Evolutionary conservation across 2,113 vertebrate species (phyloP).

Genomic region (Coreoperca whiteheadi): DNA sequence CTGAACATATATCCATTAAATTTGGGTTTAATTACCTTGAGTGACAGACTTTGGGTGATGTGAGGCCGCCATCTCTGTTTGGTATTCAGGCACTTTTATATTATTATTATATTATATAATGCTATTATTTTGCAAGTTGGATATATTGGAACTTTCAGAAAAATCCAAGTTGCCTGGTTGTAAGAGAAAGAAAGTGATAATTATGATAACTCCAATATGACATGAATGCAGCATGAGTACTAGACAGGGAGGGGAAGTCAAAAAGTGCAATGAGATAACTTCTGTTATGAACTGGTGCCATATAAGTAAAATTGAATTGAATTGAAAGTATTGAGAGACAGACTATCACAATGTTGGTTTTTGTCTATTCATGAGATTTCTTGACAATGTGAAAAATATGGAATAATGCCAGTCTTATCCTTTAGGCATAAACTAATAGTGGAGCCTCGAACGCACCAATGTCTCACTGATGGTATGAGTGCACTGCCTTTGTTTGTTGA

Average conservation of each 20-base stretch:
- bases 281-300: no score
- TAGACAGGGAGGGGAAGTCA: not conserved
- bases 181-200: not conserved
- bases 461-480: not conserved
- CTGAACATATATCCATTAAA: not conserved
- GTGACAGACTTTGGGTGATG: not conserved
- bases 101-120: no score
- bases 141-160: not conserved
- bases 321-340: not conserved
- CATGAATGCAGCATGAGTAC: not conserved
- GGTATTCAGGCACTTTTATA: not conserved
- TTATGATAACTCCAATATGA: not conserved
- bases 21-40: not conserved
- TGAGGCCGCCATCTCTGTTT: not conserved
- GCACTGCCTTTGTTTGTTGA: not conserved
- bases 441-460: not conserved
- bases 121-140: no score
- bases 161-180: not conserved
- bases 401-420: not conserved
- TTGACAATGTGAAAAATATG: constrained; percentile 3
- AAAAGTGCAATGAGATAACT: no score
- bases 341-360: not conserved
- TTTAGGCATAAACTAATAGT: not conserved
- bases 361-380: constrained; percentile 11
- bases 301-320: no score